Evolutionary conservation across 2,888 invertebrate genomes (phyloP), one percentile per base, ranked within the genome.

Genomic region (Thymelicus sylvestris): DNA sequence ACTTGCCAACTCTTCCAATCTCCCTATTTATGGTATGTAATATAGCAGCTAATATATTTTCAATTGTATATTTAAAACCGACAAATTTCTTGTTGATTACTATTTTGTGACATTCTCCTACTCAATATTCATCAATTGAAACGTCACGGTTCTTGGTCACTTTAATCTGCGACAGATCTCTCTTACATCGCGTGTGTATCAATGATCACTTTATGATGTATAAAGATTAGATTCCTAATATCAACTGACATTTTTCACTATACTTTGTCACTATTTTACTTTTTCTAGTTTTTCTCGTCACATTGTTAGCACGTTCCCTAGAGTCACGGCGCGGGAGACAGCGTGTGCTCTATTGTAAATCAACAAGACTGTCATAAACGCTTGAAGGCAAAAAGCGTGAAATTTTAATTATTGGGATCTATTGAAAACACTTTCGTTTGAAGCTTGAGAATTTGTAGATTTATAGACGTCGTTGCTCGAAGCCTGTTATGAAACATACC

Each of bases 391-490:
- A 69, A 69, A 69, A 69, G 24, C 39, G 69, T 64, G 69, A 63
- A 69, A 69, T 63, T 63, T 64, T 19, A 64, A 19, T 39, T 13
- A 70, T 60, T 47, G 64, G 50, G 15, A 59, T 38, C 64, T 13
- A 69, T 69, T 62, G 44, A 57, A 64, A 70, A 60, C 64, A 70
- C 69, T 70, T 70, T 70, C 69, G 69, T 55, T 65, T 59, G 31
- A 8, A 8, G 31, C 59, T 64, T 65, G 69, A 39, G 50, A 59
- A 70, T 65, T 39, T 48, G 12, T 48, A 38, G 47, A 57, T 38
- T 63, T 44, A 44, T 24, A 55, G 55, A 55, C 57, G 31, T 57
- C 31, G 31, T 10, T 24, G 55, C 8, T 12, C 19, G 24, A 31
- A 31, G 13, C 38, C 31, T 38, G 57, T 57, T 57, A 57, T 38